Evolutionary conservation across 2,113 vertebrate species (phyloP).

Genomic region (mouse (Mus musculus)): DNA sequence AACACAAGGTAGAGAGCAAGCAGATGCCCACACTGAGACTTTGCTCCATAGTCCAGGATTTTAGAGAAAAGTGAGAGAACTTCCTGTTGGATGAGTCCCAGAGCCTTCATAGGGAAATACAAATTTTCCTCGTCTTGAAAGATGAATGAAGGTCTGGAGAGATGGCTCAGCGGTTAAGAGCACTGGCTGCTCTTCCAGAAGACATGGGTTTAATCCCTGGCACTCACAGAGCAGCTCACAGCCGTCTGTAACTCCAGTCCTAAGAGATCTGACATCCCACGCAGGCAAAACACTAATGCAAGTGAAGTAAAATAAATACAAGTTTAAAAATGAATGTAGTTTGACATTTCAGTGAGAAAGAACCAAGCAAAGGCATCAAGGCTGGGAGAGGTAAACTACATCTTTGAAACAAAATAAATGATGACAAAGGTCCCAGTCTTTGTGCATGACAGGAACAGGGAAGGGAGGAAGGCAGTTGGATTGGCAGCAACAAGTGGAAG

Average conservation of each 20-base stretch:
- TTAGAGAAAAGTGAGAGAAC: neutral
- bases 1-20: neutral
- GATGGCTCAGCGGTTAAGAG: neutral
- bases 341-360: constrained; percentile 1
- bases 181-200: neutral
- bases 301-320: neutral
- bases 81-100: neutral
- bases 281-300: neutral
- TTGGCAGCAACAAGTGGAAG: neutral
- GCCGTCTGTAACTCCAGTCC: neutral
- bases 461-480: neutral
- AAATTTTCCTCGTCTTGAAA: neutral
- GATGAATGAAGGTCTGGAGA: neutral
- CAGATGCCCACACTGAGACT: neutral
- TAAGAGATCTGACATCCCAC: neutral
- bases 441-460: neutral
- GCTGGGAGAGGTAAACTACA: neutral
- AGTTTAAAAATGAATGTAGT: neutral
- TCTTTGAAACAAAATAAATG: neutral
- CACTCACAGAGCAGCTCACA: neutral
- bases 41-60: neutral
- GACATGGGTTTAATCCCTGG: neutral
- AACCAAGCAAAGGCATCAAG: neutral
- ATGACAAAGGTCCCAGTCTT: no score
- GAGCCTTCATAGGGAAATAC: neutral